A percentile compares a stretch with the other conserved stretches of the same genome.
Evolutionary conservation across 2,113 vertebrate genomes (phyloP).

Genomic region (Hippolais icterina): DNA sequence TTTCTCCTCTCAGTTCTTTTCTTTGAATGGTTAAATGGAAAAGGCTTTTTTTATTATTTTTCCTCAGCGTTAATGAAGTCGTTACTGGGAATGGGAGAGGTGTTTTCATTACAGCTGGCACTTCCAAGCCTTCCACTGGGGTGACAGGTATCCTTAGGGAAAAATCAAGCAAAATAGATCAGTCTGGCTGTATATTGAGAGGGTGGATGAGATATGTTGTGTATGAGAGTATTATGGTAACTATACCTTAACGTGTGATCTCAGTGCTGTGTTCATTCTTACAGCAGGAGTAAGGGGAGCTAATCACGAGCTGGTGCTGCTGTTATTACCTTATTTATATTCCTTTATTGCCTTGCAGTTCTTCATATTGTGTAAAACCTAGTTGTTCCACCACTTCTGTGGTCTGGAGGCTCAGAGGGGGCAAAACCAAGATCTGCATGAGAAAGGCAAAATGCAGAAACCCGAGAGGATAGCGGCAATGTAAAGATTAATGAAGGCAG

Average conservation of each 20-base stretch:
- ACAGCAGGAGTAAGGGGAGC: background rate
- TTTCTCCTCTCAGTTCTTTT: background rate
- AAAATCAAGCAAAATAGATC: background rate
- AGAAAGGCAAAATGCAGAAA: background rate
- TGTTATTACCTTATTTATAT: background rate
- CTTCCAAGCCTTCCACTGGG: background rate
- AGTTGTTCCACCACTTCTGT: background rate
- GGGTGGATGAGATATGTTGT: background rate
- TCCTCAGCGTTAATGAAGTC: background rate
- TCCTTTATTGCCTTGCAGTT: background rate
- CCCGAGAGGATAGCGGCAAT: fast-evolving
- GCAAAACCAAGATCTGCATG: background rate
- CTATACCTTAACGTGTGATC: background rate
- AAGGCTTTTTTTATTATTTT: background rate
- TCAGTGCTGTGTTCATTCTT: background rate
- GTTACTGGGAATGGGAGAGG: background rate
- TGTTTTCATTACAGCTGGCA: background rate
- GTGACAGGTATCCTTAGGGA: background rate
- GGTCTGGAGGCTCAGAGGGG: background rate
- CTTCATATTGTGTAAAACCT: background rate
- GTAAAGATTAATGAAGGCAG: background rate
- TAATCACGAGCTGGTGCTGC: background rate
- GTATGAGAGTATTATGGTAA: background rate
- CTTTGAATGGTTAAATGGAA: background rate
- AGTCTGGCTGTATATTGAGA: background rate